Percentiles rank a stretch among this genome's conserved stretches.
Conservation (phyloP, 2,113 vertebrate genomes). For the Deroptyus accipitrinus region DNA sequence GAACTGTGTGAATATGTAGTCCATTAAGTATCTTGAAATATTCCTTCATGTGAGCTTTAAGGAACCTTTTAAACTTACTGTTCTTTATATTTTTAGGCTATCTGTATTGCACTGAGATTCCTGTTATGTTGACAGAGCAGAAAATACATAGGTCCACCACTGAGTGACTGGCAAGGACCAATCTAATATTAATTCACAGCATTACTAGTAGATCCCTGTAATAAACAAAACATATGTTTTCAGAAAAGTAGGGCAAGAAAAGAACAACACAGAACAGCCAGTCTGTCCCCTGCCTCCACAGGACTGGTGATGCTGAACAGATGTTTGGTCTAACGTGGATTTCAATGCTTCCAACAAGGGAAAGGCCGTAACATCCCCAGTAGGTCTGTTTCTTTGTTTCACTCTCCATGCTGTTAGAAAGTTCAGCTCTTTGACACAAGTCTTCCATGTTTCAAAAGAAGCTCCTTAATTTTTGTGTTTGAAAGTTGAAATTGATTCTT, state of each 20-base stretch:
- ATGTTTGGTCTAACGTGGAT: background rate
- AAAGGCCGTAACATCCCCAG: background rate
- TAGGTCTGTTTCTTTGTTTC: background rate
- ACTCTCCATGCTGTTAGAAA: background rate
- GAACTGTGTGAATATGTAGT: background rate
- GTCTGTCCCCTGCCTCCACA: background rate
- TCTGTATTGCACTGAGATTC: background rate
- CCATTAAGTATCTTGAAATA: background rate
- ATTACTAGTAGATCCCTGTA: background rate
- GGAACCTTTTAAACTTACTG: background rate
- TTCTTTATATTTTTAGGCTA: background rate
- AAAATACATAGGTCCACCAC: background rate
- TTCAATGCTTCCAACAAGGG: background rate
- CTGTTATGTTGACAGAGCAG: background rate
- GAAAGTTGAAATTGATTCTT: background rate
- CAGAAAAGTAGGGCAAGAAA: background rate
- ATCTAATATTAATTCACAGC: background rate
- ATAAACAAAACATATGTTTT: background rate
- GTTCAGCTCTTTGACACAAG: background rate
- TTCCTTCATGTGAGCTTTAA: background rate
- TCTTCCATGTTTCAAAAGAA: background rate
- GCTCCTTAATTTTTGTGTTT: background rate
- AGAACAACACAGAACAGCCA: background rate
- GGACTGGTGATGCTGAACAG: background rate
- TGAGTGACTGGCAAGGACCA: background rate